phyloP scores from a whole-genome alignment of 2,888 invertebrate species.

The Herminia tarsipennalis region DNA sequence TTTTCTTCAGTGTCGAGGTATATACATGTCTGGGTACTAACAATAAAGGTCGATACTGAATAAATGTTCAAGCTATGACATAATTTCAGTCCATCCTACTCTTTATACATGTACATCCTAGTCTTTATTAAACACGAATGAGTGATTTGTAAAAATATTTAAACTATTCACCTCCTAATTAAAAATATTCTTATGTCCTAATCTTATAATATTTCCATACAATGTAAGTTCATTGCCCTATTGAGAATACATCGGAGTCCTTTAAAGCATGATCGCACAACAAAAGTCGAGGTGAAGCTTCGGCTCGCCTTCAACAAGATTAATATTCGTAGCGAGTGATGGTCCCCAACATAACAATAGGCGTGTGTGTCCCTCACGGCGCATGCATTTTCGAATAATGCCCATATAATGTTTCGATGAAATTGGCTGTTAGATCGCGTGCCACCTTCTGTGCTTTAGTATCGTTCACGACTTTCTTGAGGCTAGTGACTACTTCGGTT shows the following conservation, averaged over 20 bases:
- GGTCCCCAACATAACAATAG: slow-evolving; percentile 76
- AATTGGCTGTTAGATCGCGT: slow-evolving; percentile 74
- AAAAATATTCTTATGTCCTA: slow-evolving; percentile 24
- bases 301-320: slow-evolving; percentile 73
- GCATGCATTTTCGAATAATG: slow-evolving; percentile 84
- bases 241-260: slow-evolving; percentile 57
- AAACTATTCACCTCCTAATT: slow-evolving; percentile 1
- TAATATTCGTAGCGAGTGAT: slow-evolving; percentile 81
- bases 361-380: slow-evolving; percentile 68
- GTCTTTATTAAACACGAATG: neutral
- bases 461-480: slow-evolving; percentile 70
- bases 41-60: too few species aligned
- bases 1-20: too few species aligned
- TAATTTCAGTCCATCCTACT: too few species aligned
- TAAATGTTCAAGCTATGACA: too few species aligned
- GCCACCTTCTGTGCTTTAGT: slow-evolving; percentile 69
- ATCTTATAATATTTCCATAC: slow-evolving; percentile 40
- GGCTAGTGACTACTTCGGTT: slow-evolving; percentile 45
- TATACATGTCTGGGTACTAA: too few species aligned
- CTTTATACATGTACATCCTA: too few species aligned
- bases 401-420: slow-evolving; percentile 83
- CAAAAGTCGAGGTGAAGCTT: slow-evolving; percentile 55
- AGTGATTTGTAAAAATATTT: neutral
- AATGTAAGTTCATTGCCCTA: slow-evolving; percentile 71
- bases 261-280: slow-evolving; percentile 57